Percentiles rank a stretch among this genome's conserved stretches.
Evolutionary conservation across 2,888 invertebrate genomes (phyloP).

Genomic region (Agonum fuliginosum): DNA sequence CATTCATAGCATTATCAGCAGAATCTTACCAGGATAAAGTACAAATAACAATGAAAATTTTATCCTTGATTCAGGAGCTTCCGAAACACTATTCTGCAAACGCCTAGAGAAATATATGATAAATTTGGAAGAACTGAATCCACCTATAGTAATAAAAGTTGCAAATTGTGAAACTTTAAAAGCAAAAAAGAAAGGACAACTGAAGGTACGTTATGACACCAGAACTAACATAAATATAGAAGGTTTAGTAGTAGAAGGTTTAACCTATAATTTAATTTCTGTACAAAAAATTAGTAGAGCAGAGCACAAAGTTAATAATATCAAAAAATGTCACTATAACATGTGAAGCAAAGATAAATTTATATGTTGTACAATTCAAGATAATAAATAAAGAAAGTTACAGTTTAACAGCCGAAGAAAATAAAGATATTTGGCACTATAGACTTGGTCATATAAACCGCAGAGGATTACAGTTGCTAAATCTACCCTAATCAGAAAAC

Average conservation of each 20-base stretch:
- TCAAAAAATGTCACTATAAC: background rate
- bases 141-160: background rate
- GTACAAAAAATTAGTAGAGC: background rate
- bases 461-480: conserved; percentile 28
- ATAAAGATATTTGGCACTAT: conserved; percentile 60
- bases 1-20: background rate
- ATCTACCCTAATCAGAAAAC: conserved; percentile 2
- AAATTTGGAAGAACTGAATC: background rate
- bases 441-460: conserved; percentile 58
- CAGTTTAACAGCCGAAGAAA: background rate
- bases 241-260: background rate
- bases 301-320: conserved; percentile 7
- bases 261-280: background rate
- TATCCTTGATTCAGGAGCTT: background rate
- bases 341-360: background rate
- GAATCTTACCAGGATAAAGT: background rate
- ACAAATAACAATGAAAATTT: background rate
- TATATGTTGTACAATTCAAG: conserved; percentile 1
- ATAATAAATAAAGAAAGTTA: background rate
- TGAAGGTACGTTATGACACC: background rate
- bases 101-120: background rate
- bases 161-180: background rate
- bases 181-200: background rate
- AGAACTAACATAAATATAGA: background rate
- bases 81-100: background rate